phyloP scores from a whole-genome alignment of 2,888 invertebrate species.

The Lypha dubia region DNA sequence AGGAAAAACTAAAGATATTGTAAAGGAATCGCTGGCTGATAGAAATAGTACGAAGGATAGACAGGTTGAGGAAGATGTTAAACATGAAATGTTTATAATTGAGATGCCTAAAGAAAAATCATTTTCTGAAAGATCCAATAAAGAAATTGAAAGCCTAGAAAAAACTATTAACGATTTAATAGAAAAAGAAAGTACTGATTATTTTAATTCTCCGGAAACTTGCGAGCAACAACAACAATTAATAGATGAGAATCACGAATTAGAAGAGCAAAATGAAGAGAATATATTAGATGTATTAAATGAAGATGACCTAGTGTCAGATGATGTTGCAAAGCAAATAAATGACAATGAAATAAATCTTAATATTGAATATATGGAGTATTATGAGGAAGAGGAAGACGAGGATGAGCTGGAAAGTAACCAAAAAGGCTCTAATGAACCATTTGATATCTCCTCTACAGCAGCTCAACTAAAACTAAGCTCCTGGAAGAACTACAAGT shows the following conservation, averaged over 20 bases:
- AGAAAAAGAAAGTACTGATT: neutral
- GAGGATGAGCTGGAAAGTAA: neutral
- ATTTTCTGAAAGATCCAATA: neutral
- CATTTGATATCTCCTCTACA: neutral
- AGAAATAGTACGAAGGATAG: neutral
- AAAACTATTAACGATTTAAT: neutral
- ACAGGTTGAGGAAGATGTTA: neutral
- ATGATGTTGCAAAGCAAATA: neutral
- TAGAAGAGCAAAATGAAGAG: neutral
- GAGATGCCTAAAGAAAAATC: constrained; percentile 29
- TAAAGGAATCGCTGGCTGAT: neutral
- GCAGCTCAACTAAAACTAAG: constrained; percentile 6
- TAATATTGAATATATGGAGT: constrained; percentile 37
- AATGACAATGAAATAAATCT: constrained; percentile 12
- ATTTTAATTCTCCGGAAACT: neutral
- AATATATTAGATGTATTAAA: neutral
- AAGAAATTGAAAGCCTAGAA: constrained; percentile 14
- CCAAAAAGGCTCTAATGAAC: neutral
- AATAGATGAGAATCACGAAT: neutral
- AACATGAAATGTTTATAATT: constrained; percentile 23
- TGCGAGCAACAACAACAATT: neutral
- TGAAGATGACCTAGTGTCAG: neutral
- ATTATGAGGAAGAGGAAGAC: constrained; percentile 25
- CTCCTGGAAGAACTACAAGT: constrained; percentile 52
- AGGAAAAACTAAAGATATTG: neutral